A percentile compares a stretch with the other conserved stretches of the same genome.
Conservation (phyloP, 1,140 invertebrate genomes). For the Globodera ellingtonae region DNA sequence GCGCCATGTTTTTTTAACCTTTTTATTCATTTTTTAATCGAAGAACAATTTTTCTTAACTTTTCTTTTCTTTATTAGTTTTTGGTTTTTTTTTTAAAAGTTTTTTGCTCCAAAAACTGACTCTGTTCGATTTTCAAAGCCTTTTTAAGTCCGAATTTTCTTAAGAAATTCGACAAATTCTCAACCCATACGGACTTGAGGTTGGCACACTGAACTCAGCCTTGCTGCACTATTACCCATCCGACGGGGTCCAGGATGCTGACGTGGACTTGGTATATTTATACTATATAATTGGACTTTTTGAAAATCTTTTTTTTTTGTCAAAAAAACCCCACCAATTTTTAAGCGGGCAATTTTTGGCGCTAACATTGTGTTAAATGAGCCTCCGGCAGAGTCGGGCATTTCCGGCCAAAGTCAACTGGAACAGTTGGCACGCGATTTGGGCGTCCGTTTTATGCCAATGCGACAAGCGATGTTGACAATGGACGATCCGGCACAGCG, state of each 20-base stretch:
- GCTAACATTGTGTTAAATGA: neutral
- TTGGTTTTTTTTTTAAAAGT: too few relatives aligned
- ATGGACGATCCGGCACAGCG: constrained; percentile 46
- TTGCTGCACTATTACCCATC: constrained; percentile 27
- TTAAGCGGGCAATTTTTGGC: constrained; percentile 5
- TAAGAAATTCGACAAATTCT: constrained; percentile 13
- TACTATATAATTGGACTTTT: neutral
- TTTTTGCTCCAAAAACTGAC: too few relatives aligned
- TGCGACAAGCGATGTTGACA: constrained; percentile 59
- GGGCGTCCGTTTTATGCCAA: constrained; percentile 57
- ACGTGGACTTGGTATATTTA: neutral
- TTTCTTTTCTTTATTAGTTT: too few relatives aligned
- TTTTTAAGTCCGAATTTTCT: neutral
- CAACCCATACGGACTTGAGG: constrained; percentile 18
- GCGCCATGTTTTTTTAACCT: too few relatives aligned
- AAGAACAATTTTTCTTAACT: too few relatives aligned
- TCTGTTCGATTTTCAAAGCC: too few relatives aligned
- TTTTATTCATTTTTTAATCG: too few relatives aligned
- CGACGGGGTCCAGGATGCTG: neutral
- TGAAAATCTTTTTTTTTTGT: neutral
- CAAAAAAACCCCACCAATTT: neutral
- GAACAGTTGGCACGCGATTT: constrained; percentile 37
- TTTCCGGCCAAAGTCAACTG: constrained; percentile 16
- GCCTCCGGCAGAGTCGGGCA: constrained; percentile 10
- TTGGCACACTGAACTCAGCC: constrained; percentile 32